Evolutionary conservation across 2,113 vertebrate species (phyloP).

Genomic region (Gulo gulo): DNA sequence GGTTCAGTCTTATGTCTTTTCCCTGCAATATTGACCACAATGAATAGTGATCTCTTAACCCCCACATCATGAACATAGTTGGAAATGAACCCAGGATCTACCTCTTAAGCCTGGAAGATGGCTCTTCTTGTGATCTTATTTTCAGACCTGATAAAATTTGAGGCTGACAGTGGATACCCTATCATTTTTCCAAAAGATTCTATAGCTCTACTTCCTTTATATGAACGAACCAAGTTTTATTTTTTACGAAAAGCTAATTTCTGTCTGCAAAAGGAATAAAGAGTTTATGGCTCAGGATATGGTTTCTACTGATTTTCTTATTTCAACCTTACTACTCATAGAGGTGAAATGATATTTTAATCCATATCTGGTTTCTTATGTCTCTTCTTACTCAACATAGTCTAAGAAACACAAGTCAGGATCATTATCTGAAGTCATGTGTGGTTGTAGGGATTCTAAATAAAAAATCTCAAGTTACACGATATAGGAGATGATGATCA

Average conservation of each 20-base stretch:
- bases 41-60: background rate
- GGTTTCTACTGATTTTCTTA: background rate
- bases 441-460: background rate
- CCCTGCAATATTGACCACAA: background rate
- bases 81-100: background rate
- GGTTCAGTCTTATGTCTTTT: background rate
- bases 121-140: background rate
- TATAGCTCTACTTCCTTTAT: background rate
- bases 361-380: background rate
- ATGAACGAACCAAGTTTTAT: background rate
- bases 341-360: background rate
- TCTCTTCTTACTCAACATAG: background rate
- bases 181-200: background rate
- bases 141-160: background rate
- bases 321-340: background rate
- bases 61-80: rapidly evolving
- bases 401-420: background rate
- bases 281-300: background rate
- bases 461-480: background rate
- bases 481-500: background rate
- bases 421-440: background rate
- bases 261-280: background rate
- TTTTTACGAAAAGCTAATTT: background rate
- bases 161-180: background rate
- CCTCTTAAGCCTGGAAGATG: background rate